phyloP scores from a whole-genome alignment of 2,113 vertebrate genomes.

The Austrofundulus limnaeus region DNA sequence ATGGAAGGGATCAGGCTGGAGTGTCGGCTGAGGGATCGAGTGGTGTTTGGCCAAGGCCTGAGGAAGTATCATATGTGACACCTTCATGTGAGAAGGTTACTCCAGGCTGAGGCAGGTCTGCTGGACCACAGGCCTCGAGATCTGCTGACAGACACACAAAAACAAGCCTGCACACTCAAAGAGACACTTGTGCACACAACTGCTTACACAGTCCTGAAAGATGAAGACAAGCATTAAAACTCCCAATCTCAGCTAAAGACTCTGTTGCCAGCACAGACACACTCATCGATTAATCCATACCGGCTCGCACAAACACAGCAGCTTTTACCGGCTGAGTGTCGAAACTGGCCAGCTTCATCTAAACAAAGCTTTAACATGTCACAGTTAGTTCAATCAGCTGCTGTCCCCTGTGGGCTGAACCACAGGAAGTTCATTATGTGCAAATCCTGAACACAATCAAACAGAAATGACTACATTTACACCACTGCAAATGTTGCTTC shows the following conservation, averaged over 20 bases:
- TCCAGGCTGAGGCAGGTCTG: constrained; percentile 48
- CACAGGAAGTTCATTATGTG: too few relatives aligned
- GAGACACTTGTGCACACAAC: constrained; percentile 12
- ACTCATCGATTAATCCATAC: constrained; percentile 62
- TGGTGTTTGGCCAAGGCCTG: constrained; percentile 74
- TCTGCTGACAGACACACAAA: constrained; percentile 54
- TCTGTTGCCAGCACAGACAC: constrained; percentile 21
- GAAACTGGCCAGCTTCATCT: constrained; percentile 61
- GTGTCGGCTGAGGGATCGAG: constrained; percentile 65
- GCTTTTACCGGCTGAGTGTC: constrained; percentile 44
- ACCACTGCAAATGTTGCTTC: not conserved
- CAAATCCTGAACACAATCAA: not conserved
- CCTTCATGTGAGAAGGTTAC: constrained; percentile 77
- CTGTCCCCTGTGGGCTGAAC: constrained; percentile 14
- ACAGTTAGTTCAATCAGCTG: constrained; percentile 41
- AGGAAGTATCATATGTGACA: constrained; percentile 81
- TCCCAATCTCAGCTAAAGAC: constrained; percentile 36
- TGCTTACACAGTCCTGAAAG: constrained; percentile 29
- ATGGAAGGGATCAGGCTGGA: constrained; percentile 58
- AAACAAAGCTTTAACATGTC: constrained; percentile 71
- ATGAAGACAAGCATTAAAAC: constrained; percentile 20
- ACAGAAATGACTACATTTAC: not conserved
- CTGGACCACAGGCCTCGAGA: constrained; percentile 55
- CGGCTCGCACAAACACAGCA: constrained; percentile 52
- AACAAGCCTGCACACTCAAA: constrained; percentile 8